Base-by-base conservation (phyloP, 2,888 invertebrate species). In the Parnassius glacialis region DNA sequence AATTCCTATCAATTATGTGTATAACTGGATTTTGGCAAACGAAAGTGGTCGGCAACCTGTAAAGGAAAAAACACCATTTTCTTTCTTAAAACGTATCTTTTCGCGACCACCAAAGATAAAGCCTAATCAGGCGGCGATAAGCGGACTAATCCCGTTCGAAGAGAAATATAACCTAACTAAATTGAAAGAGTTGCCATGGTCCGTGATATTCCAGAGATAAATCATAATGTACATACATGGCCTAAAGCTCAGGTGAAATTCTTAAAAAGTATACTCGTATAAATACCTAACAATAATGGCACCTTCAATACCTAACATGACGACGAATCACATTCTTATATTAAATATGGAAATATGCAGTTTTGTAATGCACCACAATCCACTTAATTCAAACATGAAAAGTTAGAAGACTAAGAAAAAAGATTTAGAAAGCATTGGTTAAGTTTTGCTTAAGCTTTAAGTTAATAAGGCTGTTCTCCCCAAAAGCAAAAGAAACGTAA, bases 161-260 rank as follows among this genome's bases (percentile, higher is more conserved):
- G 69, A 67, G 52, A 83, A 79, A 55, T 90, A 83, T 67, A 74
- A 78, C 61, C 80, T 90, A 12, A 81, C 78, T 0, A 79, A 72
- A 50, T 67, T 90, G 20, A 83, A 72, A 12, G 83, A 80, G 53
- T 65, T 90, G 58, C 90, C 90, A 0, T 90, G 90, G 90, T 87
- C 90, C 2, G 90, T 87, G 5, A 85, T 90, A 59, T 90, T 90
- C 64, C 79, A 85, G 47, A 76, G 78, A 69, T 81, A 73, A 67
- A 25, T 48, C 9, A 11, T 1, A 48, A 13, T 2, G 13, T 13
- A 7, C 34, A 43, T 43, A 10, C 5, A 11, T 1, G 43, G 43
- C 11, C 20, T 11, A 43, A 43, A 43, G 9, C 9, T 11, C 48
- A 3, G n/a, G 2, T 13, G n/a, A 13, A 48, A 9, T n/a, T 13